Evolutionary conservation across 1,140 invertebrate species (phyloP).

Genomic region (Stegodyphus mimosarum): DNA sequence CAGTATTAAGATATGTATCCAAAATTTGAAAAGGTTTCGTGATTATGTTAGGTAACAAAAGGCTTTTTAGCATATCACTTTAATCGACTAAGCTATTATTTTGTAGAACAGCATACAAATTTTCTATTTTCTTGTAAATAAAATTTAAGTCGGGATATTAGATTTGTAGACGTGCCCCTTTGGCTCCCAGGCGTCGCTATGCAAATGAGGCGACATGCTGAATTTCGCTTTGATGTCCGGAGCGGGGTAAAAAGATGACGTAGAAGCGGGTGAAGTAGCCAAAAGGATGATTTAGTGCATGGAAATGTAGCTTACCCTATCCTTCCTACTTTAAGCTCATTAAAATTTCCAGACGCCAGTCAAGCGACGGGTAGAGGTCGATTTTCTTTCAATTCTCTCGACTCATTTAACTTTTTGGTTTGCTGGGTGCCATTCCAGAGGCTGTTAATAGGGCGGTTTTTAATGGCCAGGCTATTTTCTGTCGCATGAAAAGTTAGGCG

Average conservation of each 20-base stretch:
- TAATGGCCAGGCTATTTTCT: slow-evolving; percentile 33
- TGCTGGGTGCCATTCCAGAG: neutral
- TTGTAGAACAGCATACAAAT: no score
- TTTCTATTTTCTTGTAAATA: no score
- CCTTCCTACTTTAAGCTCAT: slow-evolving; percentile 30
- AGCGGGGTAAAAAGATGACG: slow-evolving; percentile 33
- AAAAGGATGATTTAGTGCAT: slow-evolving; percentile 37
- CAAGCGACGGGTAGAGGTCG: slow-evolving; percentile 30
- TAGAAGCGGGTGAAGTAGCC: neutral
- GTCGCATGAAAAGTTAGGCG: no score
- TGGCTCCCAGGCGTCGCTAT: slow-evolving; percentile 18
- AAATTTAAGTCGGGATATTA: neutral
- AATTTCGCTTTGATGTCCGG: slow-evolving; percentile 29
- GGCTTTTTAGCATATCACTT: no score
- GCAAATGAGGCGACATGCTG: slow-evolving; percentile 44
- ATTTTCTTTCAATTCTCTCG: slow-evolving; percentile 55
- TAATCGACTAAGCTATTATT: no score
- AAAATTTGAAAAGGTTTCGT: no score
- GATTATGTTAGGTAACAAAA: no score
- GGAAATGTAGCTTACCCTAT: neutral
- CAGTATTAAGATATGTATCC: no score
- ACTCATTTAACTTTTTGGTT: slow-evolving; percentile 47
- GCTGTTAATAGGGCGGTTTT: slow-evolving; percentile 40
- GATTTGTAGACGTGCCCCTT: slow-evolving; percentile 11
- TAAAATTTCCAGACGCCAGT: slow-evolving; percentile 32